These are phyloP conservation scores for Riptortus pedestris DNA, from an alignment of 1,140 invertebrate genomes.

Conservation along the genomic window DNA sequence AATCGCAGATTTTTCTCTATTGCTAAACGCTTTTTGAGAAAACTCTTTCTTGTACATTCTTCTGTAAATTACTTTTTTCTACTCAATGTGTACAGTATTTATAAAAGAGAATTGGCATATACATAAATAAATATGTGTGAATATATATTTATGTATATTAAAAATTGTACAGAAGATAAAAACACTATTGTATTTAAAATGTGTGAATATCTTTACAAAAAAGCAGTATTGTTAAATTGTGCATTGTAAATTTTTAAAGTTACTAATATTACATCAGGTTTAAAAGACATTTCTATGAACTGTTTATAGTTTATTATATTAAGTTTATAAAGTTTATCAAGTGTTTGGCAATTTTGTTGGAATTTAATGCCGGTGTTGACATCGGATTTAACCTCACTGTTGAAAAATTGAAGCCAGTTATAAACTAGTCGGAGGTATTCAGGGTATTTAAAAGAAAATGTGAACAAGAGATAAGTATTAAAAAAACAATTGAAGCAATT, in stretches of 20 bases:
- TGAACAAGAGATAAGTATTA: conserved; percentile 1
- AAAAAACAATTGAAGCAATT: background rate
- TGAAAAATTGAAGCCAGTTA: conserved; percentile 6
- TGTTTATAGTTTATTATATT: conserved; percentile 15
- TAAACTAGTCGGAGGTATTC: conserved; percentile 13
- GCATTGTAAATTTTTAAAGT: conserved; percentile 8
- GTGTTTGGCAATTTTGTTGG: conserved; percentile 10
- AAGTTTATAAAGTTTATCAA: conserved; percentile 20
- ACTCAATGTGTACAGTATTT: conserved; percentile 18
- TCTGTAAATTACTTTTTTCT: conserved; percentile 24
- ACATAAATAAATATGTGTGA: conserved; percentile 12
- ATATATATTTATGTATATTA: conserved; percentile 22
- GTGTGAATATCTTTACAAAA: conserved; percentile 20
- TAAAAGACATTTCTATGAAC: conserved; percentile 20
- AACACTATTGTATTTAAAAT: conserved; percentile 21
- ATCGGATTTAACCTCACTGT: background rate
- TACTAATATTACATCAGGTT: conserved; percentile 15
- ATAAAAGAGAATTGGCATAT: no score
- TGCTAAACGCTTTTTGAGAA: conserved; percentile 8
- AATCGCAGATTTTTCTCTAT: background rate
- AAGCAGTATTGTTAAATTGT: conserved; percentile 16
- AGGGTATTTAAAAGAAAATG: conserved; percentile 8
- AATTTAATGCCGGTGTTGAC: background rate
- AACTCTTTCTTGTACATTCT: conserved; percentile 22
- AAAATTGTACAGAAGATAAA: conserved; percentile 19